A percentile compares a stretch with the other conserved stretches of the same genome.
Evolutionary conservation across 2,113 vertebrate genomes (phyloP).

Genomic region (Urocynchramus pylzowi): DNA sequence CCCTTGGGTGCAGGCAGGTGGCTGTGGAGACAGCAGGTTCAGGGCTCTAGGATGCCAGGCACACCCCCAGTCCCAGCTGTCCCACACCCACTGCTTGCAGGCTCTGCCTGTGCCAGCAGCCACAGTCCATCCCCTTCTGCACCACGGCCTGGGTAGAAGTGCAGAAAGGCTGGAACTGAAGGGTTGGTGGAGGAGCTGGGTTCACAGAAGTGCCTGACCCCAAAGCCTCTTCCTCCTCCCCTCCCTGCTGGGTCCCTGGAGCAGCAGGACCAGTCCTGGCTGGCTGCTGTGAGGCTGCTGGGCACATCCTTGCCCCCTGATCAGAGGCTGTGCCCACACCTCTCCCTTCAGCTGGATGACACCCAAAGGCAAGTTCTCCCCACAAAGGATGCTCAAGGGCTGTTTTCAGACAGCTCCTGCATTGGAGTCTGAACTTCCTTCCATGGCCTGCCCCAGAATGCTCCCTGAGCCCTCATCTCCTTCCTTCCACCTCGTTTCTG

Average conservation of each 20-base stretch:
- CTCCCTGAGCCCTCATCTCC: background rate
- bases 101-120: background rate
- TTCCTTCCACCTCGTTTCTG: background rate
- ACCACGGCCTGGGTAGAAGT: accelerated
- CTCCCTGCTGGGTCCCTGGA: background rate
- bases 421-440: background rate
- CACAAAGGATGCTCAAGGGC: background rate
- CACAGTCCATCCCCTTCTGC: background rate
- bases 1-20: background rate
- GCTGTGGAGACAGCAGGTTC: background rate
- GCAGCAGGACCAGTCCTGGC: accelerated
- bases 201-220: background rate
- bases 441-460: background rate
- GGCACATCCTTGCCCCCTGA: background rate
- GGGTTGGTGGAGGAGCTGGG: background rate
- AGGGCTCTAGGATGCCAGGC: background rate
- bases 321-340: background rate
- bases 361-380: background rate
- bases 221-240: background rate
- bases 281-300: background rate
- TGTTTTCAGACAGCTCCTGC: background rate
- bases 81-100: background rate
- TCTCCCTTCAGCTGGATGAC: no score
- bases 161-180: accelerated
- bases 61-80: no score